Base-by-base conservation (phyloP, 2,888 invertebrate species). In the Hypomecis atomaria region DNA sequence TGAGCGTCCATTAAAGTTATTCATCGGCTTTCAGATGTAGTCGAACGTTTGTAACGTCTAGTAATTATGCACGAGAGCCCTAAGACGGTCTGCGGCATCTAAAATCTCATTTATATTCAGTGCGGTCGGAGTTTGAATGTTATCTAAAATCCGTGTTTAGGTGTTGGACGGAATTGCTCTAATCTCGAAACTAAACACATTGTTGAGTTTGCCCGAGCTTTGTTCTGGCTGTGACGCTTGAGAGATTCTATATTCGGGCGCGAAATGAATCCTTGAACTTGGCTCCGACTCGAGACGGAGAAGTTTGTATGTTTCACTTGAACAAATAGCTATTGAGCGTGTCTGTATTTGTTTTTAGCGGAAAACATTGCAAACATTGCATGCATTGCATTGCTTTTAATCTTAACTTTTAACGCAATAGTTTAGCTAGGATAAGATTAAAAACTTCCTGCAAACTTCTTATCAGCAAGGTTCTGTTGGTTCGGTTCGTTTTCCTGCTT, bases 81-180 rank as follows among this genome's bases (percentile, higher is more conserved):
- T 87, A 87, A 89, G 90, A 89, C 83, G 86, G 81, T 82, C 77
- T 80, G 83, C 71, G 82, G 82, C 81, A 83, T 85, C 90, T 88
- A 89, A 91, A 91, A 87, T 90, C 90, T 89, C 90, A 91, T 92
- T 91, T 92, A 90, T 90, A 92, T 92, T 91, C 92, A 91, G 88
- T 85, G 88, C 86, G 90, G 89, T 89, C 78, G 83, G 85, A 89
- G 90, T 92, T 90, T 91, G 88, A 90, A 92, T 91, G 91, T 90
- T 92, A 92, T 92, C 92, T 91, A 85, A 90, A 92, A 92, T 92
- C 92, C 90, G 89, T 90, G 91, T 92, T 92, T 92, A 92, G 92
- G 91, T 92, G 92, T 91, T 86, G 89, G 86, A 79, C 85, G 87
- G 88, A 88, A 89, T 88, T 85, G 89, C 84, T 90, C 86, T 92